Evolutionary conservation across 2,888 invertebrate species (phyloP), one percentile per base, ranked within the genome.

Genomic region (Hermaeophaga mercurialis): DNA sequence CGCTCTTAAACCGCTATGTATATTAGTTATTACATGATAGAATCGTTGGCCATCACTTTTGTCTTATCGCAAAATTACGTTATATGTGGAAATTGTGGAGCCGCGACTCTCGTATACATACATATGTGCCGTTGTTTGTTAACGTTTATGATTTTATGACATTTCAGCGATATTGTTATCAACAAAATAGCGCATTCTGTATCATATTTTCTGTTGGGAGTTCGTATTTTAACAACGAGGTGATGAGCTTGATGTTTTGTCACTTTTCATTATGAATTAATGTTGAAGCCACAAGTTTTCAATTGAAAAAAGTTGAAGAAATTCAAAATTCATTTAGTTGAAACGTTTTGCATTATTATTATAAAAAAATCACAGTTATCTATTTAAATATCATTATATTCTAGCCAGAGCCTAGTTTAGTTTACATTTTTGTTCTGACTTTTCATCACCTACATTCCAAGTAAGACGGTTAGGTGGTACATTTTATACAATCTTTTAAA

Each of bases 11-110:
- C 70, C 67, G 71, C 71, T 68, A 66, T 69, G 70, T 66, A 68
- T 73, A 73, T 73, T 73, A 73, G 73, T 73, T 73, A 73, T 72
- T 70, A 65, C 71, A 62, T 70, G 72, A 72, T 70, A 66, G 70
- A 68, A 72, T 71, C 71, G 70, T 71, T 66, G 66, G 63, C 71
- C 70, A 73, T 73, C 71, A 70, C 70, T 73, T 72, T 66, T 64
- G 55, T 60, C 61, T 68, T 68, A 68, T 66, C 66, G 63, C 58
- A 36, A 58, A 61, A 62, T 64, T 60, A 53, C 52, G 33, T 54
- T 58, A 58, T 62, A 62, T 44, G 34, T 54, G 28, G 22, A 54
- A 41, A 43, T 54, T 33, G 54, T 47, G 41, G 39, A 39, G n/a
- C 15, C 7, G 8, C 19, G 33, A 19, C 15, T 15, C 24, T 17